Base-by-base conservation (phyloP, 2,113 vertebrate species). In the Prinia subflava region DNA sequence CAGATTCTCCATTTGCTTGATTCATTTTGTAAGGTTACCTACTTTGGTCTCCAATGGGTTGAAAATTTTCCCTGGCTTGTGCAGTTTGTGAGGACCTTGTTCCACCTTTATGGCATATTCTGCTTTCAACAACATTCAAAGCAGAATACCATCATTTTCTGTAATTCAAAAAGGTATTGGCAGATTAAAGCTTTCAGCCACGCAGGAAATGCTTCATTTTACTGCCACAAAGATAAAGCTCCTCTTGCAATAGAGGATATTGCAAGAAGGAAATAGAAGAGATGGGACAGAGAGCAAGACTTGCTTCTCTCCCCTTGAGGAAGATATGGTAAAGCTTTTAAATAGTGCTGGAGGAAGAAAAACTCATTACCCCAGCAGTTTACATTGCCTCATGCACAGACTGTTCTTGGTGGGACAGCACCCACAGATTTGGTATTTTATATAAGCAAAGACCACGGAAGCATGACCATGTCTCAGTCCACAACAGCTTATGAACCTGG, bases 161-260 rank as follows among this genome's bases (percentile, higher is more conserved):
- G 10, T 71, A 79, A 67, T 77, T 87, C 47, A 71, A 24, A 37
- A 47, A 82, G 33, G 25, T 91, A 76, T 76, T 76, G 64, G 28
- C 35, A 92, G 60, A 71, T 85, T 64, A 82, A 79, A 92, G 18
- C 27, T 90, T 90, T 92, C 27, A 88, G 21, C 11, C 27, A 24
- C 35, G 24, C 31, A 81, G 28, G 13, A 19, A 80, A 52, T 9
- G 9, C 28, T 19, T 85, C 35, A 52, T 73, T 92, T 95, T 83
- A 64, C 19, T 86, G 41, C 14, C 57, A 52, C 47, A 44, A 52
- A 64, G 33, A 56, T 46, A 68, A 90, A 88, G 30, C 19, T 79
- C 17, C 10, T 64, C 21, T 92, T 79, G 42, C 35, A 75, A 42
- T 42, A 63, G 42, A 63, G 7, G 21, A 87, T 11, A 31, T 31